A percentile compares a stretch with the other conserved stretches of the same genome.
Conservation (phyloP, 2,888 invertebrate species). For the Drosophila algonquin region DNA sequence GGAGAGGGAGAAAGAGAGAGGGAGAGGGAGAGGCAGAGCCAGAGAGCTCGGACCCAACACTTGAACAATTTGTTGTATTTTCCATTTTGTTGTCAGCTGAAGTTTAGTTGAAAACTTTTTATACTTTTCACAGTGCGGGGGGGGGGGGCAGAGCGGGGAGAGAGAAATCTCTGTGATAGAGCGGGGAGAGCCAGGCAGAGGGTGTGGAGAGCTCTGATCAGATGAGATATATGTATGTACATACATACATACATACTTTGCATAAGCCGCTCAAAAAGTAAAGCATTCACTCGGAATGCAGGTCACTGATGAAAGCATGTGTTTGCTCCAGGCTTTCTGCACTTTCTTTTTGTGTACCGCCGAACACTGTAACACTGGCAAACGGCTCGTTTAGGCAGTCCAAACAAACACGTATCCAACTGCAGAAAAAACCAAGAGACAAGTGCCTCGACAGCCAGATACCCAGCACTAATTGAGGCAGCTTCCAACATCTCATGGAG, state of each 20-base stretch:
- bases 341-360: not conserved
- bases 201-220: not conserved
- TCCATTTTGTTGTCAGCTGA: slow-evolving; percentile 54
- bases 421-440: not conserved
- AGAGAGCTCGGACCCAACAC: slow-evolving; percentile 39
- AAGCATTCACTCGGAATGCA: slow-evolving; percentile 3
- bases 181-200: not conserved
- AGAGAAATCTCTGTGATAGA: not conserved
- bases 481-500: too few relatives aligned
- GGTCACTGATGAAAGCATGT: slow-evolving; percentile 13
- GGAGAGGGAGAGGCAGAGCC: too few relatives aligned
- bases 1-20: not conserved
- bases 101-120: slow-evolving; percentile 46
- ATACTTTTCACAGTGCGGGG: slow-evolving; percentile 37
- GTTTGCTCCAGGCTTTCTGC: not conserved
- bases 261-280: slow-evolving; percentile 4
- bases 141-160: not conserved
- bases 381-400: slow-evolving; percentile 13
- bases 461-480: not conserved
- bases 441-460: not conserved
- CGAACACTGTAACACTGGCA: not conserved
- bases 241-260: not conserved
- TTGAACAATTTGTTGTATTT: slow-evolving; percentile 63
- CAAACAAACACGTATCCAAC: not conserved
- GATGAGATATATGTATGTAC: not conserved